phyloP scores from a whole-genome alignment of 2,888 invertebrate genomes.

The Watsonalla binaria region DNA sequence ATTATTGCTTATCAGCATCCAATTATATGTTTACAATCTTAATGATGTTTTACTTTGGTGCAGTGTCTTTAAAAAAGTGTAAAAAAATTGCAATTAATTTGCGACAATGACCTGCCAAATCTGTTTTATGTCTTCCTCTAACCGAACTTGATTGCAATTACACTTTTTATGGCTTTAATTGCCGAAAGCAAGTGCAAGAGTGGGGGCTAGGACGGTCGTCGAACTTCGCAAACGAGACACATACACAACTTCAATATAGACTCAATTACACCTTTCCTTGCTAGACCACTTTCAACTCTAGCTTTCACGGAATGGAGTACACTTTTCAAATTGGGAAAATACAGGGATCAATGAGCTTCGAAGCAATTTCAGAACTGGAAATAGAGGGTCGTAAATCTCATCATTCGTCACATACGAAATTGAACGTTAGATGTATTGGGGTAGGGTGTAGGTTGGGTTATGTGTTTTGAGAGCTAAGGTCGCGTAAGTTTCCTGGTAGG shows the following conservation, averaged over 20 bases:
- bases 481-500: constrained; percentile 66
- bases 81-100: not conserved
- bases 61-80: not conserved
- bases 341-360: constrained; percentile 74
- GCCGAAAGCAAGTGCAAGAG: constrained; percentile 53
- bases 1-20: too few relatives aligned
- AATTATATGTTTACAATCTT: too few relatives aligned
- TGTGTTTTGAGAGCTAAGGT: constrained; percentile 41
- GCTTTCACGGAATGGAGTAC: constrained; percentile 21
- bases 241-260: constrained; percentile 25
- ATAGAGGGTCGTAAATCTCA: constrained; percentile 38
- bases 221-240: constrained; percentile 53
- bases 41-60: too few relatives aligned
- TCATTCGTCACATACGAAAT: constrained; percentile 13
- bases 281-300: constrained; percentile 35
- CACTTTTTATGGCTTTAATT: constrained; percentile 60
- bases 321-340: constrained; percentile 33
- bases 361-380: constrained; percentile 51
- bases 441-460: constrained; percentile 22
- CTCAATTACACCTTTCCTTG: constrained; percentile 25
- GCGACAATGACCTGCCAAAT: constrained; percentile 8
- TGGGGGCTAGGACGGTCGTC: constrained; percentile 72
- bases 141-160: constrained; percentile 48
- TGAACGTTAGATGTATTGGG: constrained; percentile 12
- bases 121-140: constrained; percentile 41